Evolutionary conservation across 2,797 vertebrate species (phyloP), one percentile per base, ranked within the genome.

Genomic region (Hippopotamyrus pictus): DNA sequence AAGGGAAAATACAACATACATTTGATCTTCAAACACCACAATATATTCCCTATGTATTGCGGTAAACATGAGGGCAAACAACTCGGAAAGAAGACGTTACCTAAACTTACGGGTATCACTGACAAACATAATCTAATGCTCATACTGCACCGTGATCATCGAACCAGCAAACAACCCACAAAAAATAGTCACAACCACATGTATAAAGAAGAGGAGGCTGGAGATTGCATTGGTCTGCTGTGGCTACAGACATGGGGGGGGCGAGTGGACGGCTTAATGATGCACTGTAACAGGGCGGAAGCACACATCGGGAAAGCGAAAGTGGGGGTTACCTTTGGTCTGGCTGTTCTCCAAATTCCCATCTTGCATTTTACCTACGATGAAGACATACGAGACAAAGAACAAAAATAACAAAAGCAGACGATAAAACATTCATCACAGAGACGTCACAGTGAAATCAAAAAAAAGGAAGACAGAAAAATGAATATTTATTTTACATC

Each of bases 311-410:
- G 94, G 94, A 95, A 94, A 92, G 94, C 91, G 90, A 96, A 97
- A 97, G 95, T 95, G 93, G 92, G 96, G 92, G 96, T 99, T 99
- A 99, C 98, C 98, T 99, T 99, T 99, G 96, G 97, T 99, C 96
- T 99, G 98, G 98, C 97, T 99, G 98, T 96, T 96, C 96, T 99
- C 98, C 97, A 98, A 97, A 99, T 97, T 99, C 94, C 98, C 98
- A 98, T 99, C 98, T 97, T 99, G 98, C 97, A 99, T 99, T 97
- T 99, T 99, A 97, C 98, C 98, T 99, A 99, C 92, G 96, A 97
- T 97, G 97, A 95, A 97, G 97, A 97, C 97, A 97, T 97, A 97
- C 95, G 96, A 97, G 97, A 99, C 97, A 99, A 97, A 97, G 94
- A 92, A 99, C 97, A 96, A 95, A 96, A 96, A 96, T 94, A 96